Percentiles rank a stretch among this genome's conserved stretches.
Evolutionary conservation across 2,888 invertebrate genomes (phyloP).

Genomic region (Sinotaia quadrata): DNA sequence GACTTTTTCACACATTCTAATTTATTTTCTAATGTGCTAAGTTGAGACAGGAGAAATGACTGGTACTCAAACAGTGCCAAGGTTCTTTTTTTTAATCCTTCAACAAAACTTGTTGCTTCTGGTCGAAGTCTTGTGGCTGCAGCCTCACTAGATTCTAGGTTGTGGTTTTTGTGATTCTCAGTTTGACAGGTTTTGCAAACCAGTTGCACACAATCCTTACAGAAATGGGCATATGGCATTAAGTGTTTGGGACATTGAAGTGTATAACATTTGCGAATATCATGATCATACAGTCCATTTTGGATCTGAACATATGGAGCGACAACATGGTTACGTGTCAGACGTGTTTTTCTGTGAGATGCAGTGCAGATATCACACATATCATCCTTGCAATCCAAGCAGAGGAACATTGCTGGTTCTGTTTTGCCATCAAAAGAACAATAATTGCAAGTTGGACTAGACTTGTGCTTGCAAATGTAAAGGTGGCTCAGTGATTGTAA

Average conservation of each 20-base stretch:
- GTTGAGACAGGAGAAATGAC: conserved; percentile 52
- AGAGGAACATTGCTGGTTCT: conserved; percentile 47
- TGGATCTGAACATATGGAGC: conserved; percentile 55
- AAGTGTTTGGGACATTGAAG: conserved; percentile 51
- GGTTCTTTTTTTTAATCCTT: conserved; percentile 47
- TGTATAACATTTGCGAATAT: conserved; percentile 54
- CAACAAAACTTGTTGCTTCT: conserved; percentile 42
- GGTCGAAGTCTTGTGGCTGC: conserved; percentile 34
- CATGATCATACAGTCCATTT: conserved; percentile 59
- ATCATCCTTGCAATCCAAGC: conserved; percentile 65
- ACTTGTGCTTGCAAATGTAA: conserved; percentile 48
- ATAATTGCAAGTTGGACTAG: conserved; percentile 55
- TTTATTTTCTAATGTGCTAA: conserved; percentile 41
- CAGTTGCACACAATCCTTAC: conserved; percentile 52
- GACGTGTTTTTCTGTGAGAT: conserved; percentile 63
- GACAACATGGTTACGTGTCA: conserved; percentile 62
- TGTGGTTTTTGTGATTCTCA: conserved; percentile 50
- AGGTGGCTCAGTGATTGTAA: conserved; percentile 52
- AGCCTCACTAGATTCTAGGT: conserved; percentile 32
- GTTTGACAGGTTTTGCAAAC: conserved; percentile 59
- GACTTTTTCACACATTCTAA: conserved; percentile 37
- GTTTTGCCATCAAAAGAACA: conserved; percentile 55
- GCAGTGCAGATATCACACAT: conserved; percentile 60
- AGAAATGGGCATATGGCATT: conserved; percentile 48
- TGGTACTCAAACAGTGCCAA: conserved; percentile 52